Conservation (phyloP, 2,797 vertebrate genomes). For the Ptychobarbus kaznakovi region DNA sequence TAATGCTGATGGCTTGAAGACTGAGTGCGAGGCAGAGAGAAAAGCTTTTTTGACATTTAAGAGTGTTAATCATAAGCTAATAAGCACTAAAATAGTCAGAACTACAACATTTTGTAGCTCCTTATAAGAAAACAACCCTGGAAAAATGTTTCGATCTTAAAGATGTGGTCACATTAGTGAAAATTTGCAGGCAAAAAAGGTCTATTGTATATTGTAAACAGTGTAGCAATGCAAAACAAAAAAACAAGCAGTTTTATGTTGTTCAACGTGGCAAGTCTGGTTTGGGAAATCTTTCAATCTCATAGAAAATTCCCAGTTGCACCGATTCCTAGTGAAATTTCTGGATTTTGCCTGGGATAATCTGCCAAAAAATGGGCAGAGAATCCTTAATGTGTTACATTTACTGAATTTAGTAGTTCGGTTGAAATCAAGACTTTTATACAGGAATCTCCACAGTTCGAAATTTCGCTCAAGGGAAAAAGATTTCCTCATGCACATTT, state of each 20-base stretch:
- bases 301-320: not conserved
- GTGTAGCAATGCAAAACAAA: not conserved
- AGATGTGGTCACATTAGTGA: not conserved
- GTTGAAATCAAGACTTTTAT: not conserved
- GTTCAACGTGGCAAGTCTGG: not conserved
- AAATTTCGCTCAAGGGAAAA: not conserved
- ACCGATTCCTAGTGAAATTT: not conserved
- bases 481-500: not conserved
- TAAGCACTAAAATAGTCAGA: not conserved
- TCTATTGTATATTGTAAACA: not conserved
- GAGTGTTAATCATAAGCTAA: not conserved
- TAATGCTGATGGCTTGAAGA: slow-evolving; percentile 64
- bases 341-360: not conserved
- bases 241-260: not conserved
- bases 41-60: not conserved
- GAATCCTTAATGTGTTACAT: not conserved
- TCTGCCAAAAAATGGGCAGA: not conserved
- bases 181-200: not conserved
- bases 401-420: not conserved
- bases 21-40: slow-evolving; percentile 48
- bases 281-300: not conserved
- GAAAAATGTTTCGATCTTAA: not conserved
- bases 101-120: not conserved
- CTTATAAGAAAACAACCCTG: not conserved
- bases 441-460: not conserved